Percentiles rank a stretch among this genome's conserved stretches.
phyloP scores from a whole-genome alignment of 2,797 vertebrate genomes.

The Scyliorhinus canicula region DNA sequence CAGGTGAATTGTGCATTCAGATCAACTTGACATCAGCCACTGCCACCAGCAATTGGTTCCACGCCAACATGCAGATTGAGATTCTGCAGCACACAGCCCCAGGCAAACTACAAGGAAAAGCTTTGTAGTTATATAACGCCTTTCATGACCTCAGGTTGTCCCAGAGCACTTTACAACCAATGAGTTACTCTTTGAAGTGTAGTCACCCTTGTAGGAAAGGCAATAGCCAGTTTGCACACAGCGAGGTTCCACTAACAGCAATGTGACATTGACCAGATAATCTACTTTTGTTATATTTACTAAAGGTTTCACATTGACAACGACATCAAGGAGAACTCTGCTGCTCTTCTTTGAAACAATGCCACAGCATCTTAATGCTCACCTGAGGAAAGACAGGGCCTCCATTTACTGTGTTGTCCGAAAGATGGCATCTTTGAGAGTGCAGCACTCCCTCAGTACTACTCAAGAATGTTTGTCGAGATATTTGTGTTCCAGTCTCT shows the following conservation, averaged over 20 bases:
- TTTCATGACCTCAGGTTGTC: neutral
- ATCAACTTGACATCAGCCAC: neutral
- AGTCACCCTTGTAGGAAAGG: neutral
- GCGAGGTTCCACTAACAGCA: neutral
- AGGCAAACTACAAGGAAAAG: neutral
- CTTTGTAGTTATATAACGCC: neutral
- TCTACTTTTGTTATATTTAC: neutral
- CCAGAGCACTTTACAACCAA: neutral
- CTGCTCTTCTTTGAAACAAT: neutral
- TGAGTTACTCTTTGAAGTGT: neutral
- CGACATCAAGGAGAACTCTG: neutral
- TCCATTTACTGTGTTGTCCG: neutral
- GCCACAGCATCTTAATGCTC: too few relatives aligned
- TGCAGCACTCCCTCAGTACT: too few relatives aligned
- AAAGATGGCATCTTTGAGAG: too few relatives aligned
- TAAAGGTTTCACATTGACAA: neutral
- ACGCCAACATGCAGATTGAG: neutral
- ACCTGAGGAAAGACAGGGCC: neutral
- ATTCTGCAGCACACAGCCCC: neutral
- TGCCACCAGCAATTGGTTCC: neutral
- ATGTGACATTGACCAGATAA: neutral
- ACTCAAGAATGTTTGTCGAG: too few relatives aligned
- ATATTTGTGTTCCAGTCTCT: too few relatives aligned
- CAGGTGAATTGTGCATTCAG: neutral
- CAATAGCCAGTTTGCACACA: neutral